Evolutionary conservation across 2,888 invertebrate genomes (phyloP).

Genomic region (Cabera pusaria): DNA sequence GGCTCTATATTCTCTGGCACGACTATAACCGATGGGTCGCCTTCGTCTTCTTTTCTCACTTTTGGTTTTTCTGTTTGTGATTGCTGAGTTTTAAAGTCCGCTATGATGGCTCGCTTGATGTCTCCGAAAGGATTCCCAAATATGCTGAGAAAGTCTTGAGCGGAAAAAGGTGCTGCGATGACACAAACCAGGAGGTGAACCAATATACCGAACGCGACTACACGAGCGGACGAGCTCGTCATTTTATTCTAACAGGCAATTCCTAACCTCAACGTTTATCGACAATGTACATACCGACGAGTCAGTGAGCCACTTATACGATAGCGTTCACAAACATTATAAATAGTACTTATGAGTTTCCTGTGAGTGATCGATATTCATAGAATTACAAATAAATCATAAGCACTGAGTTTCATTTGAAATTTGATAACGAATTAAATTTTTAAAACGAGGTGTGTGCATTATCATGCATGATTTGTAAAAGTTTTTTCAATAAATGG

Average conservation of each 20-base stretch:
- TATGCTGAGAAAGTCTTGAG: slow-evolving; percentile 52
- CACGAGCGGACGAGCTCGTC: slow-evolving; percentile 59
- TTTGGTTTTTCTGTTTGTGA: slow-evolving; percentile 16
- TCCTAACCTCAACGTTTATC: slow-evolving; percentile 51
- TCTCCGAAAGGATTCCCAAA: slow-evolving; percentile 68
- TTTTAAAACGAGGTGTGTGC: background rate
- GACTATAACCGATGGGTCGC: slow-evolving; percentile 53
- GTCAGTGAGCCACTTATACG: slow-evolving; percentile 32
- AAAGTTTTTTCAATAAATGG: too few relatives aligned
- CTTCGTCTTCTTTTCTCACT: slow-evolving; percentile 15
- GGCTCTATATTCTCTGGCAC: slow-evolving; percentile 54
- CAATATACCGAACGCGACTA: slow-evolving; percentile 57
- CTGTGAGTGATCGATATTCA: too few relatives aligned
- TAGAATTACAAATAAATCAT: slow-evolving; percentile 4
- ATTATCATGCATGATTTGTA: too few relatives aligned
- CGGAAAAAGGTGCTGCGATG: slow-evolving; percentile 45
- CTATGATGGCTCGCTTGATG: slow-evolving; percentile 39
- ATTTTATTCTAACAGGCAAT: slow-evolving; percentile 58
- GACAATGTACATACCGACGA: slow-evolving; percentile 37
- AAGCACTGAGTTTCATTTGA: slow-evolving; percentile 7
- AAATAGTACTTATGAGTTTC: slow-evolving; percentile 11
- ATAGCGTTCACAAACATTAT: slow-evolving; percentile 32
- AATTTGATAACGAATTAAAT: too few relatives aligned
- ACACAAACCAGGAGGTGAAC: slow-evolving; percentile 50
- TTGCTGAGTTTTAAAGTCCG: slow-evolving; percentile 14